phyloP scores from a whole-genome alignment of 2,797 vertebrate species.

The Varecia variegata region DNA sequence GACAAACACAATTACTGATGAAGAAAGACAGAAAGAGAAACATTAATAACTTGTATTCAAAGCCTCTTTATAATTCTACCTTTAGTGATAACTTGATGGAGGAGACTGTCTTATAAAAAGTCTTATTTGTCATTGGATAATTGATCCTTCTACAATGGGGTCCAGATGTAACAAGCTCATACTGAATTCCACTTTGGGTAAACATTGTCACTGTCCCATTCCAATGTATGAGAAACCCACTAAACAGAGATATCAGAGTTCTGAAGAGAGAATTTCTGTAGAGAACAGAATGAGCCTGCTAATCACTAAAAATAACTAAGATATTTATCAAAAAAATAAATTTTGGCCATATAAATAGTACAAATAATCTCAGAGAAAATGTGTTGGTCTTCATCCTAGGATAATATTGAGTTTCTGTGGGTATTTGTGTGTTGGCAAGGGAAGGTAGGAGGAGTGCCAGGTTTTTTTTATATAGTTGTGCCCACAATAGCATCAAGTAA shows the following conservation, averaged over 20 bases:
- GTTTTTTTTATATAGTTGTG: constrained; percentile 61
- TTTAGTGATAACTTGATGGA: background rate
- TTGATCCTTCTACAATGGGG: background rate
- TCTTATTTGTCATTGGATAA: background rate
- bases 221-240: background rate
- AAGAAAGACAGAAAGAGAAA: background rate
- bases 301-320: constrained; percentile 74
- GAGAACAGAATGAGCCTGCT: constrained; percentile 69
- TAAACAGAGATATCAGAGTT: constrained; percentile 33
- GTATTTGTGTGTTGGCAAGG: constrained; percentile 67
- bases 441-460: background rate
- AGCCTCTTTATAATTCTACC: background rate
- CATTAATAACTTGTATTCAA: background rate
- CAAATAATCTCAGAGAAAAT: constrained; percentile 71
- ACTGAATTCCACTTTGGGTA: background rate
- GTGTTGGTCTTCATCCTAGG: constrained; percentile 74
- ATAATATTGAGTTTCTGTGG: constrained; percentile 75
- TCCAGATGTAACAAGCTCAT: background rate
- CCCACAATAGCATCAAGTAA: constrained; percentile 58
- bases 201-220: background rate
- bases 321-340: constrained; percentile 72
- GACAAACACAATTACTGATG: background rate
- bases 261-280: constrained; percentile 56
- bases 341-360: constrained; percentile 69
- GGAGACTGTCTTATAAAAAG: background rate